Base-by-base conservation (phyloP, 2,113 vertebrate genomes). In the Callithrix jacchus region DNA sequence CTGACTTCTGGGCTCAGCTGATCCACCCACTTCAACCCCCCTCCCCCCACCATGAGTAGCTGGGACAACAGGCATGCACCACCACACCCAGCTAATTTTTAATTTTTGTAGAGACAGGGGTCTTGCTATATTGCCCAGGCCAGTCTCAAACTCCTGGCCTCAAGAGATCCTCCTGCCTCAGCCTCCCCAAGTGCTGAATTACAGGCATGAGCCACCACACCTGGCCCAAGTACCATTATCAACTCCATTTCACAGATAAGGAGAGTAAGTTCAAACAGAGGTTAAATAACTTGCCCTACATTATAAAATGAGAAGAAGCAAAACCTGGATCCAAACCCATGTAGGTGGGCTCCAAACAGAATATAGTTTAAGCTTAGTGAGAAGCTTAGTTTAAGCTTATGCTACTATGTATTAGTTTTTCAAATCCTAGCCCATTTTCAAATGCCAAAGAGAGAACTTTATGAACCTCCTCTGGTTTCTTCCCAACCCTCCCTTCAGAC, bases 201-300 rank as follows among this genome's bases (percentile, higher is more conserved):
- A 64, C 27, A 64, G 27, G 27, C 61, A 30, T 64, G 61, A 64
- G 61, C 61, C 56, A 64, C 27, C 27, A 64, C 61, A 64, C 12
- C 61, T 30, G 27, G 27, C 61, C 27, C 61, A 85, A 35, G 52
- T 73, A 87, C 35, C 35, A 80, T 87, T 71, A 87, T 45, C 47
- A 94, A 70, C 30, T 42, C 40, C 37, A 91, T 54, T 86, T 94
- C 96, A n/a, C 27, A 94, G 66, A 68, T 80, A 90, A 94, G 61
- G n/a, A 81, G 94, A 87, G 40, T 32, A 17, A 88, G 23, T 92
- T 95, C 87, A 80, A 96, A 95, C 64, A 85, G 84, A 94, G 9
- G 21, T 56, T 95, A 94, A 97, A 81, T 76, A 86, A 89, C 27
- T 80, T 94, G 76, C 5, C 13, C 13, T 42, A 14, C 35, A 37